Evolutionary conservation across 2,888 invertebrate genomes (phyloP), one percentile per base, ranked within the genome.

Genomic region (Andrena praecox): DNA sequence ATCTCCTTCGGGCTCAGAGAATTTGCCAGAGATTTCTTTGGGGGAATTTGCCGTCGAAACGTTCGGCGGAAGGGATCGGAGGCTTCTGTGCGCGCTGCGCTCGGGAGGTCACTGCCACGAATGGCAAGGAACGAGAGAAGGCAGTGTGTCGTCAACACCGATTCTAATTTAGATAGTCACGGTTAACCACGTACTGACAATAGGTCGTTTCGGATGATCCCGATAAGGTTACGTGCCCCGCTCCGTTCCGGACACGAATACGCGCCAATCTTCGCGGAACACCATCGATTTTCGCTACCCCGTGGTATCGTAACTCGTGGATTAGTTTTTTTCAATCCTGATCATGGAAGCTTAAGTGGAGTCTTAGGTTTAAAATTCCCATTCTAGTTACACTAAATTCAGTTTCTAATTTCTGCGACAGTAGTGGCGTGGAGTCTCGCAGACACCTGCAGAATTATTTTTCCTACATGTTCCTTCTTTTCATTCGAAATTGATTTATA

Each of bases 91-190:
- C 20, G 67, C 50, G 48, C 7, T 52, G 27, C 48, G 7, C 35
- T 31, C 42, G 74, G 31, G 70, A 74, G 75, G 59, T 82, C 76
- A 75, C 56, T 69, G 59, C 74, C 52, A 60, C 60, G 72, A 80
- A 82, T 70, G 62, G 73, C 72, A 60, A 68, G 72, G 64, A 62
- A 78, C 71, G 74, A 77, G 75, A 78, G 70, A 69, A 69, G 67
- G 56, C 73, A 71, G 76, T 74, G 75, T 80, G 84, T 88, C 86
- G 85, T 86, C 89, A 88, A 88, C 87, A 88, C 89, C 87, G 92
- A 92, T 92, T 92, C 91, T 91, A 91, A 92, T 92, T 92, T 92
- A 92, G 92, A 92, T 92, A 91, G 92, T 90, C 89, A 88, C 87
- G 90, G 89, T 90, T 90, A 91, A 92, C 90, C 90, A 90, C 88